These are phyloP conservation scores for Lagorchestes hirsutus DNA, from an alignment of 2,797 vertebrate species.

Conservation along the genomic window DNA sequence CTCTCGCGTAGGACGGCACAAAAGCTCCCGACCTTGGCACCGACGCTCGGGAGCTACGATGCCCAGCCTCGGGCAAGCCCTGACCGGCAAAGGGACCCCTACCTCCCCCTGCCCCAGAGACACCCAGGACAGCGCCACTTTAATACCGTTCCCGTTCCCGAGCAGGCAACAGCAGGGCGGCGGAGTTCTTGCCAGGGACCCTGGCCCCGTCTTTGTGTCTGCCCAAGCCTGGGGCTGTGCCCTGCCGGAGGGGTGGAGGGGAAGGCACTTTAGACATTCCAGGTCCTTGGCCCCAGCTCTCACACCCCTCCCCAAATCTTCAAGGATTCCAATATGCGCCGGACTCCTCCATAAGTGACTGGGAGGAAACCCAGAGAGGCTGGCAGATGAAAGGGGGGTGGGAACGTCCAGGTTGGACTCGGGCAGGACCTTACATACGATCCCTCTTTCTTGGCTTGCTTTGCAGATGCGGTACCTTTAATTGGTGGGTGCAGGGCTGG, in stretches of 20 bases:
- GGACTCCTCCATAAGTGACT: constrained; percentile 32
- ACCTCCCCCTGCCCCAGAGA: neutral
- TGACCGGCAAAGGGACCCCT: constrained; percentile 1
- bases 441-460: neutral
- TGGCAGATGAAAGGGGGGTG: neutral
- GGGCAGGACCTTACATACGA: constrained; percentile 31
- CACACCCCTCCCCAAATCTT: constrained; percentile 44
- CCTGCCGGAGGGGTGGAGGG: constrained; percentile 44
- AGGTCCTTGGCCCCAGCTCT: constrained; percentile 71
- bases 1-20: neutral
- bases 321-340: constrained; percentile 16
- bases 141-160: neutral
- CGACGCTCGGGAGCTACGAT: neutral
- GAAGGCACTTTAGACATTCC: constrained; percentile 65
- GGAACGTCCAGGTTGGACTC: constrained; percentile 16
- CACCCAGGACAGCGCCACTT: constrained; percentile 22
- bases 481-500: constrained; percentile 48
- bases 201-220: constrained; percentile 68
- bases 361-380: neutral
- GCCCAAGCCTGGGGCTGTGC: constrained; percentile 48
- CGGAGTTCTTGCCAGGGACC: constrained; percentile 40
- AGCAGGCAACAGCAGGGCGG: constrained; percentile 30
- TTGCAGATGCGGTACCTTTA: constrained; percentile 44
- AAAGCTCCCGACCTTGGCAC: constrained; percentile 1
- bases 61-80: constrained; percentile 32